These are phyloP conservation scores for Scomberomorus guttatus DNA, from an alignment of 2,797 vertebrate genomes.

Conservation along the genomic window DNA sequence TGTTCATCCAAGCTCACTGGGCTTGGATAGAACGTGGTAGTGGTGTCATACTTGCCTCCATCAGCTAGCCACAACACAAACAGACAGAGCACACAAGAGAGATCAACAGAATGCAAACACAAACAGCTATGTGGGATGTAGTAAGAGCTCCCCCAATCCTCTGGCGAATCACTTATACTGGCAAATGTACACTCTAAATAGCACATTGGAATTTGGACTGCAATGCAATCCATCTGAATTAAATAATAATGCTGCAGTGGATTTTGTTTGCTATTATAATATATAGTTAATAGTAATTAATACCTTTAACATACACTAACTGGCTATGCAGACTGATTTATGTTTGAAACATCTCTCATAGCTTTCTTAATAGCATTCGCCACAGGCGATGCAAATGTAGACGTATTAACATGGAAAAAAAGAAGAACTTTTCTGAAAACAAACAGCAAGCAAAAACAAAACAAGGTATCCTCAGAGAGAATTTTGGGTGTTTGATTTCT, in stretches of 20 bases:
- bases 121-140: constrained; percentile 50
- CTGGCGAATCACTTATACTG: constrained; percentile 32
- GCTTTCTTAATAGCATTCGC: neutral
- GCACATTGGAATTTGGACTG: constrained; percentile 20
- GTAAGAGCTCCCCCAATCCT: constrained; percentile 26
- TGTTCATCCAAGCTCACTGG: constrained; percentile 26
- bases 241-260: constrained; percentile 1
- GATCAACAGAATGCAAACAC: constrained; percentile 65
- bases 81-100: constrained; percentile 71
- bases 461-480: neutral
- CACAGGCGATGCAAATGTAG: constrained; percentile 4
- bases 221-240: constrained; percentile 3
- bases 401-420: neutral
- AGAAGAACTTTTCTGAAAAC: neutral
- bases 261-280: neutral
- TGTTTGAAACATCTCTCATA: constrained; percentile 11
- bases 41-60: constrained; percentile 83
- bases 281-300: neutral
- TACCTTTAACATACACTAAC: constrained; percentile 9
- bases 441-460: constrained; percentile 22
- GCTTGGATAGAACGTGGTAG: constrained; percentile 22
- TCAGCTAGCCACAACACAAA: constrained; percentile 83
- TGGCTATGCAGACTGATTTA: neutral
- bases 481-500: constrained; percentile 20
- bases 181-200: constrained; percentile 39